These are phyloP conservation scores for Syngnathus acus DNA, from an alignment of 2,797 vertebrate genomes.

Conservation along the genomic window DNA sequence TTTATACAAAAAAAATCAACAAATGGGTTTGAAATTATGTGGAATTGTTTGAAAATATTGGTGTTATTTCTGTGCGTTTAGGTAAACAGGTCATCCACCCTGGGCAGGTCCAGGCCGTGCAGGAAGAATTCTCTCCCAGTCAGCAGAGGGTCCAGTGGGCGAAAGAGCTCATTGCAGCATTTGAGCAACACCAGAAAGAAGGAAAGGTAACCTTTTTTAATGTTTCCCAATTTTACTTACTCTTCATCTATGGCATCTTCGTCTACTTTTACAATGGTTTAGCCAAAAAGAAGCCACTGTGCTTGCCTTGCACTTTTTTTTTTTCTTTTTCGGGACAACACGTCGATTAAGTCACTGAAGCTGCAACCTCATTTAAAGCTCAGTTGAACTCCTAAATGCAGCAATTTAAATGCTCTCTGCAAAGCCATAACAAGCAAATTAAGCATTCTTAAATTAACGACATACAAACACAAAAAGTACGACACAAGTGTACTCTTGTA, in stretches of 20 bases:
- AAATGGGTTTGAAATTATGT: background rate
- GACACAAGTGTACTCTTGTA: slow-evolving; percentile 19
- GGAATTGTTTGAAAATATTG: background rate
- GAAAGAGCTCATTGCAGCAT: slow-evolving; percentile 85
- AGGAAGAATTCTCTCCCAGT: slow-evolving; percentile 92
- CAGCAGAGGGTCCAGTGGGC: slow-evolving; percentile 87
- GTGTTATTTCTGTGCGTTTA: slow-evolving; percentile 56
- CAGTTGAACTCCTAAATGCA: slow-evolving; percentile 1
- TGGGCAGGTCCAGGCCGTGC: slow-evolving; percentile 86
- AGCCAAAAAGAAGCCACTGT: background rate
- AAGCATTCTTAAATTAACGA: background rate
- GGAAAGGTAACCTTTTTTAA: slow-evolving; percentile 79
- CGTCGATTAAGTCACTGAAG: background rate
- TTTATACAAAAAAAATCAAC: background rate
- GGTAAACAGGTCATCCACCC: slow-evolving; percentile 99
- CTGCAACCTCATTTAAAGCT: slow-evolving; percentile 7
- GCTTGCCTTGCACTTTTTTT: background rate
- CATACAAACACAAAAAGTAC: background rate
- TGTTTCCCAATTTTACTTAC: background rate
- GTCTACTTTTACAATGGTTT: background rate
- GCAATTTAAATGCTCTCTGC: background rate
- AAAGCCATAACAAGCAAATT: background rate
- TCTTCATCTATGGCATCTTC: background rate
- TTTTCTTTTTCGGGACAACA: background rate
- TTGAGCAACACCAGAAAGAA: slow-evolving; percentile 85